phyloP scores from a whole-genome alignment of 2,888 invertebrate genomes.

The Elmis aenea region DNA sequence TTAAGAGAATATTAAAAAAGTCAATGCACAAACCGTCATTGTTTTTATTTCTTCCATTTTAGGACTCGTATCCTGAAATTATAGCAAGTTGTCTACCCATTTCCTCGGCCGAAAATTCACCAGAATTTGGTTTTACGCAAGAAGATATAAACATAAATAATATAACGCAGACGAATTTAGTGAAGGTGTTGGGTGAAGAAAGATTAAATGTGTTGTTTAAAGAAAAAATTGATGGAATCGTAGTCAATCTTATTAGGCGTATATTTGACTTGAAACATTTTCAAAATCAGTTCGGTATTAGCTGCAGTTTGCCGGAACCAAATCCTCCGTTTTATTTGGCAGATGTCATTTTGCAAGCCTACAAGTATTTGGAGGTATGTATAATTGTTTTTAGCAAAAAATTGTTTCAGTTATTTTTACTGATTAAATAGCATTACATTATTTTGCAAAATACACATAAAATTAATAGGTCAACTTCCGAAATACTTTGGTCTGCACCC shows the following conservation, averaged over 20 bases:
- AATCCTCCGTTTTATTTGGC: constrained; percentile 47
- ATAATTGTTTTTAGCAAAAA: too few species aligned
- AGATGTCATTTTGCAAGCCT: constrained; percentile 42
- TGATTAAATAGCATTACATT: too few species aligned
- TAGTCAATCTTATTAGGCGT: constrained; percentile 40
- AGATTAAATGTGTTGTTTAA: constrained; percentile 38
- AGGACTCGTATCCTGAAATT: constrained; percentile 16
- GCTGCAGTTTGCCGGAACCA: constrained; percentile 37
- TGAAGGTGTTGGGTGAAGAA: constrained; percentile 31
- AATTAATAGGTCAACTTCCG: too few species aligned
- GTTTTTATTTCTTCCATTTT: too few species aligned
- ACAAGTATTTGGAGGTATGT: constrained; percentile 50
- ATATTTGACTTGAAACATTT: constrained; percentile 45
- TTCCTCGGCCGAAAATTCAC: constrained; percentile 26
- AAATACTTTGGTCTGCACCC: too few species aligned
- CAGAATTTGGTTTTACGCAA: constrained; percentile 29
- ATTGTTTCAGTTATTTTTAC: background rate
- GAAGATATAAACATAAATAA: constrained; percentile 30
- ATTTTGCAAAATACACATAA: too few species aligned
- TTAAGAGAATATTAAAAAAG: too few species aligned
- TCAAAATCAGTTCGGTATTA: constrained; percentile 33
- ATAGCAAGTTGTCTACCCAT: constrained; percentile 24
- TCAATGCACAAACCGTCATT: too few species aligned
- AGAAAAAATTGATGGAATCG: constrained; percentile 45
- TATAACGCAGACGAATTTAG: too few species aligned